Evolutionary conservation across 2,113 vertebrate species (phyloP), one percentile per base, ranked within the genome.

Genomic region (Oreotragus oreotragus): DNA sequence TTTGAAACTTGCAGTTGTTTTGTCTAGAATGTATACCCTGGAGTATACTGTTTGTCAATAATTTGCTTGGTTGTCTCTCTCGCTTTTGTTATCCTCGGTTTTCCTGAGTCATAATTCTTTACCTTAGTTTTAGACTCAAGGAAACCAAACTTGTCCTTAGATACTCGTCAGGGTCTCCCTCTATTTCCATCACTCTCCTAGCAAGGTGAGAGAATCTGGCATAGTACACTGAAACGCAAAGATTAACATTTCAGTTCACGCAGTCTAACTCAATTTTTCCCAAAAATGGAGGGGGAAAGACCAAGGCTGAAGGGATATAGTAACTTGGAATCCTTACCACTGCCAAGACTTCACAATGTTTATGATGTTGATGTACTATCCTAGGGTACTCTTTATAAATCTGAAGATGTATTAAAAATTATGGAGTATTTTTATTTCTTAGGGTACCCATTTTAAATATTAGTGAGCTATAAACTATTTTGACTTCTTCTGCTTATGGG

Each of bases 1-100:
- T 47, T 86, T 80, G n/a, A 73, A 95, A 94, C 9, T 77, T 13
- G 64, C 43, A 58, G 1, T 12, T 70, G 45, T 53, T 89, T 87
- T 51, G 4, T 11, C 51, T 6, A 45, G 36, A 11, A 30, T n/a
- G 53, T 80, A 33, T 62, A 39, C 13, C 4, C 43, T 64, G 10
- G 11, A 64, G 17, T 36, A 39, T 53, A 28, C 45, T 92, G 53
- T 6, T 16, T 76, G 39, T 80, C 43, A 45, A 1, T 55, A 87
- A 45, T 92, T 79, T 91, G 2, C 25, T 76, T 43, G 62, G 60
- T 62, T 92, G 27, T 12, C 5, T 94, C 36, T 90, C 60, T 66
- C 17, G 2, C 55, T 43, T 90, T 81, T 36, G 33, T 23, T 55
- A 36, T 76, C 21, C 10, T 90, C 36, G 73, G 25, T 81, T 92